Base-by-base conservation (phyloP, 2,113 vertebrate species). In the Pogona vitticeps region DNA sequence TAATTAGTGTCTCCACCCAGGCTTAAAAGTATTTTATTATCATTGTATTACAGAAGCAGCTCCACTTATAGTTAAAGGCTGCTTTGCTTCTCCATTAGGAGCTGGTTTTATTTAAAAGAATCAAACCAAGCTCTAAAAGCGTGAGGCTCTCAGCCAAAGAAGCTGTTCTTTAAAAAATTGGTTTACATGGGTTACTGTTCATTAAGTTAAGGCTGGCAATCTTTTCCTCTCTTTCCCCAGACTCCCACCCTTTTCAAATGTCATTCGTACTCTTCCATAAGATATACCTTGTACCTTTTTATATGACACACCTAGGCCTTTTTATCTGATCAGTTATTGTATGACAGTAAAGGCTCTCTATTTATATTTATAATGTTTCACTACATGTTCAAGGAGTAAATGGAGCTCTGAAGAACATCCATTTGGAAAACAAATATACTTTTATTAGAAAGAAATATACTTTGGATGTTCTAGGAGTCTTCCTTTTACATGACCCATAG, bases 1-100 rank as follows among this genome's bases (percentile, higher is more conserved):
- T 94, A 91, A 93, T 91, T 92, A 92, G 71, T 63, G 88, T 72
- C 94, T 91, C 95, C 95, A 91, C 94, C 94, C 95, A 88, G 76
- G 79, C 85, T 73, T 59, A 58, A 75, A 86, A 89, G 91, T 84
- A 92, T 91, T 93, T 93, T 94, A 56, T 70, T 93, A 42, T 65
- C 31, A 87, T 61, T 82, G 85, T 82, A 23, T 90, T 92, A 84
- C 72, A 40, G 85, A 87, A 56, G 85, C 78, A 76, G 42, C 87
- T 84, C 56, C 88, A 83, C 86, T 88, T 31, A 82, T 23, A 38
- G 52, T 86, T 46, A 33, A 88, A 92, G 91, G 76, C 88, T 75
- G 52, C 71, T 87, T 58, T 76, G 78, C 83, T 91, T 85, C 85
- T 79, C 82, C 89, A 33, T 77, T 67, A n/a, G 90, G 94, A 91